Conservation (phyloP, 2,888 invertebrate species). For the Andrena bicolor region DNA sequence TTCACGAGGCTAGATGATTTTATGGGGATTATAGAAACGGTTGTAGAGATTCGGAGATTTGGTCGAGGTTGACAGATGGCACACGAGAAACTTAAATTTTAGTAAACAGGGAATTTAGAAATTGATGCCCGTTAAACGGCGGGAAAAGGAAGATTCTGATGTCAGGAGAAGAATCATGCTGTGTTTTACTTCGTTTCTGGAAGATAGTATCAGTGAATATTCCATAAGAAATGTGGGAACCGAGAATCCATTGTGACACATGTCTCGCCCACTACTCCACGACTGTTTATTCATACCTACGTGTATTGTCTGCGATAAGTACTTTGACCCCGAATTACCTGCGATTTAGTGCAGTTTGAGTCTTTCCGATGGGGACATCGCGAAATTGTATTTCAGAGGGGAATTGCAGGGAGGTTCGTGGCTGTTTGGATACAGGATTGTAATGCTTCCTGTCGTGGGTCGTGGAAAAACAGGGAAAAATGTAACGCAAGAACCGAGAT, state of each 20-base stretch:
- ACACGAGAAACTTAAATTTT: too few relatives aligned
- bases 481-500: conserved; percentile 34
- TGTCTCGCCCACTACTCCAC: conserved; percentile 7
- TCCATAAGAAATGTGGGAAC: conserved; percentile 19
- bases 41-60: too few relatives aligned
- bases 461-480: conserved; percentile 13
- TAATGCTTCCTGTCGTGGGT: background rate
- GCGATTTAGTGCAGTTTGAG: conserved; percentile 7
- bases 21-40: too few relatives aligned
- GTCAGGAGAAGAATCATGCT: background rate
- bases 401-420: background rate
- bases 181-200: background rate
- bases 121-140: too few relatives aligned
- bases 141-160: too few relatives aligned
- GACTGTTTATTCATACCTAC: conserved; percentile 7
- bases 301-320: conserved; percentile 7
- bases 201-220: conserved; percentile 11
- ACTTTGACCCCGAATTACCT: conserved; percentile 6
- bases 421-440: conserved; percentile 10
- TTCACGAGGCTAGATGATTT: too few relatives aligned
- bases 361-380: background rate
- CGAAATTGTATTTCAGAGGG: background rate
- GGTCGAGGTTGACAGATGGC: too few relatives aligned
- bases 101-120: too few relatives aligned
- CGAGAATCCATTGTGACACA: conserved; percentile 15